Conservation (phyloP, 2,888 invertebrate species). For the Panopea generosa region DNA sequence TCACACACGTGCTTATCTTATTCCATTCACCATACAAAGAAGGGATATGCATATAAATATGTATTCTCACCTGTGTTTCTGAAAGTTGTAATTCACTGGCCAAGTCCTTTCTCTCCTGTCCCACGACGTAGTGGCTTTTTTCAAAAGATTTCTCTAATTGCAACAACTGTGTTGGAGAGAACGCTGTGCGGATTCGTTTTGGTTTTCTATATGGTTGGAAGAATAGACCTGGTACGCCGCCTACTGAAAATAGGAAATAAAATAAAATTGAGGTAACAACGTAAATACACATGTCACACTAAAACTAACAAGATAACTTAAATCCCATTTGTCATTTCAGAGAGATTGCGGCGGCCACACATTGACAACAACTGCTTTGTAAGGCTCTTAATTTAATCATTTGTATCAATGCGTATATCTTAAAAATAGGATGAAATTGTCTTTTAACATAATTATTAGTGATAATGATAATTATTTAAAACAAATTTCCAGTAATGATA, state of each 20-base stretch:
- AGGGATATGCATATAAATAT: too few relatives aligned
- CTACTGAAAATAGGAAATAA: slow-evolving; percentile 61
- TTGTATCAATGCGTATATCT: too few relatives aligned
- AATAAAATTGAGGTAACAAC: not conserved
- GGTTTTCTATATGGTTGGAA: slow-evolving; percentile 99
- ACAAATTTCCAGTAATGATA: too few relatives aligned
- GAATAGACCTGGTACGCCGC: slow-evolving; percentile 88
- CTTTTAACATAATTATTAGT: too few relatives aligned
- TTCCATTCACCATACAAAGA: too few relatives aligned
- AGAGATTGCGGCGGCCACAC: too few relatives aligned
- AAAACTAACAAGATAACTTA: not conserved
- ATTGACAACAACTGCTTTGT: too few relatives aligned
- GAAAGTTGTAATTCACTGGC: slow-evolving; percentile 97
- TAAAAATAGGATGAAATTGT: too few relatives aligned
- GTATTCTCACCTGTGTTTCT: slow-evolving; percentile 95
- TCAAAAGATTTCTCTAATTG: slow-evolving; percentile 99
- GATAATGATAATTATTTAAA: too few relatives aligned
- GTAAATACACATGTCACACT: not conserved
- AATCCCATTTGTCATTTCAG: too few relatives aligned
- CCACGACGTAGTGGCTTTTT: slow-evolving; percentile 99
- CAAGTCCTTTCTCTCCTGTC: slow-evolving; percentile 98
- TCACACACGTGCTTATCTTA: too few relatives aligned
- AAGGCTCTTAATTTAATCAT: too few relatives aligned
- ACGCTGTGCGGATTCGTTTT: slow-evolving; percentile 98
- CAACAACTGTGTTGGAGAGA: slow-evolving; percentile 98